Evolutionary conservation across 2,888 invertebrate species (phyloP).

Genomic region (Andricus curvator): DNA sequence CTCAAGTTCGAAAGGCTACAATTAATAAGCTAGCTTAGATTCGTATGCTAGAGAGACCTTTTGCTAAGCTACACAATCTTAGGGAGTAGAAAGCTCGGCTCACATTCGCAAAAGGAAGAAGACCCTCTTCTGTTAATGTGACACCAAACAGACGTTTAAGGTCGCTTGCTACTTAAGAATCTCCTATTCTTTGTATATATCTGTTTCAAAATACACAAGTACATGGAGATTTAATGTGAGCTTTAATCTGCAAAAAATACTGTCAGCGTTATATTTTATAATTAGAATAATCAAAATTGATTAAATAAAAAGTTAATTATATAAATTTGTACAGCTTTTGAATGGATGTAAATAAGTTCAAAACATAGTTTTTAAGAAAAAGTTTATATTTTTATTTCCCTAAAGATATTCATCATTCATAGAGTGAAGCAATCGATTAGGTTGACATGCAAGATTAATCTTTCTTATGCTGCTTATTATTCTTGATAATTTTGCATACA

Average conservation of each 20-base stretch:
- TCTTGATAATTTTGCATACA: too few relatives aligned
- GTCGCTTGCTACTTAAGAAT: slow-evolving; percentile 46
- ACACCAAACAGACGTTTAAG: slow-evolving; percentile 52
- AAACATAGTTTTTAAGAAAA: too few relatives aligned
- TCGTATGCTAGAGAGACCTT: not conserved
- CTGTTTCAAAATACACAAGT: slow-evolving; percentile 39
- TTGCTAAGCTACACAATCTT: not conserved
- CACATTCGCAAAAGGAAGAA: slow-evolving; percentile 7
- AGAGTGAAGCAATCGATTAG: too few relatives aligned
- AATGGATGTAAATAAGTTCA: too few relatives aligned
- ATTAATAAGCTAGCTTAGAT: not conserved
- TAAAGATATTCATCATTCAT: too few relatives aligned
- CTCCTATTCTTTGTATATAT: slow-evolving; percentile 46
- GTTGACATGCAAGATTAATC: too few relatives aligned
- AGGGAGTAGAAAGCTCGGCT: not conserved
- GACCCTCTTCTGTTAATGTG: slow-evolving; percentile 49
- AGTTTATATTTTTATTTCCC: too few relatives aligned
- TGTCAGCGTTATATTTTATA: too few relatives aligned
- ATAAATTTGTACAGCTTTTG: too few relatives aligned
- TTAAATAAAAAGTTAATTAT: too few relatives aligned
- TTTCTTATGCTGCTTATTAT: too few relatives aligned
- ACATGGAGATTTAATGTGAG: slow-evolving; percentile 26
- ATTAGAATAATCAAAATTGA: too few relatives aligned
- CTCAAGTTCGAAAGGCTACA: not conserved
- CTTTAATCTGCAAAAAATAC: not conserved